Evolutionary conservation across 2,113 vertebrate genomes (phyloP).

Genomic region (Neogale vison): DNA sequence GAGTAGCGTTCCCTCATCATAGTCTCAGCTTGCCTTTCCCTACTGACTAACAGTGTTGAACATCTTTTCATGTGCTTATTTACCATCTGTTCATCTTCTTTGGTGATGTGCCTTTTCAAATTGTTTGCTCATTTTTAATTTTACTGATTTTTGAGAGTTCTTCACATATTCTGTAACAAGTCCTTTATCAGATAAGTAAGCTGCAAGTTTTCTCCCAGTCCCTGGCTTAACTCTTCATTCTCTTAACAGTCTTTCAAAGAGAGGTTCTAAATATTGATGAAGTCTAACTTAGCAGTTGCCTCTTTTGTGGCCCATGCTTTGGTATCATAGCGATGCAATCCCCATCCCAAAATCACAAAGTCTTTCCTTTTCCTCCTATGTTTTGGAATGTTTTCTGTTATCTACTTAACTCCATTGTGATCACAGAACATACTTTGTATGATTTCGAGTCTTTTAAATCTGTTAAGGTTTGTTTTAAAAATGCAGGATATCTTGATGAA

Average conservation of each 20-base stretch:
- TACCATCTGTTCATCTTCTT: background rate
- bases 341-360: background rate
- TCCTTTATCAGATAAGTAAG: background rate
- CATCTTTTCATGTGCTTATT: background rate
- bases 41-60: background rate
- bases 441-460: background rate
- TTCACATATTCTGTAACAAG: background rate
- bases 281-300: background rate
- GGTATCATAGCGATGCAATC: background rate
- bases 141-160: background rate
- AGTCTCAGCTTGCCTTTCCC: background rate
- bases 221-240: background rate
- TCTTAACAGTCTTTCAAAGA: background rate
- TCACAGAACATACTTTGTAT: constrained; percentile 1
- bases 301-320: background rate
- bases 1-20: background rate
- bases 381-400: background rate
- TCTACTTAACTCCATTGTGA: background rate
- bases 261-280: background rate
- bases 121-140: background rate
- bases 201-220: background rate
- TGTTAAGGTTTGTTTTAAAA: constrained; percentile 24
- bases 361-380: background rate
- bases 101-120: background rate
- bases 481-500: constrained; percentile 22